Base-by-base conservation (phyloP, 2,797 vertebrate species). In the Trachops cirrhosus region DNA sequence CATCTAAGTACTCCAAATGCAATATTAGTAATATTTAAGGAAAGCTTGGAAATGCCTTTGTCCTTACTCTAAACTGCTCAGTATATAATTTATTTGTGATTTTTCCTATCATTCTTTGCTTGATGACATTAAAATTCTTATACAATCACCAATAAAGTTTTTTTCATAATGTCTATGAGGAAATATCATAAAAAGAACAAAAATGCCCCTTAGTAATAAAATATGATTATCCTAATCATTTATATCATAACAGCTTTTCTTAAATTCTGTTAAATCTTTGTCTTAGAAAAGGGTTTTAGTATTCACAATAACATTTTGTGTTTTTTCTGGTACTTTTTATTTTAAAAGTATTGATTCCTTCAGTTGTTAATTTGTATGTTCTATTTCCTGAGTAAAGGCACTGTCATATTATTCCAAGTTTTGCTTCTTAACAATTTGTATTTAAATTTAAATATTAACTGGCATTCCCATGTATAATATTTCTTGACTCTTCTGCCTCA, bases 371-470 rank as follows among this genome's bases (percentile, higher is more conserved):
- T n/a, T 89, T 89, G n/a, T 93, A 92, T 68, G 6, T 95, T 93
- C 67, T n/a, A 9, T 54, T 92, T 84, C 78, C 78, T 97, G 62
- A 73, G 50, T 94, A 89, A 87, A 64, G 34, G 0, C 48, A 41
- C 39, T 82, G 41, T 52, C 83, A 21, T 26, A 44, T 50, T 94
- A 93, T 94, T 95, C 68, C 85, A 50, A 46, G 67, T 92, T 96
- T 93, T 95, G 64, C 71, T 97, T 97, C 86, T 95, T 80, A 96
- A 96, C 67, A 93, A 68, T 57, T 92, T 97, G 70, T 59, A 22
- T 91, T 98, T 97, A 97, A 98, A 22, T 89, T 98, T 97, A 97
- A 98, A 97, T 97, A 97, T 96, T 97, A 96, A 98, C 59, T 7
- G 46, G 18, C 48, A 57, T 93, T 89, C 64, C 83, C 0, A 1